These are phyloP conservation scores for Epistrophella euchroma DNA, from an alignment of 2,888 invertebrate species.

Conservation along the genomic window DNA sequence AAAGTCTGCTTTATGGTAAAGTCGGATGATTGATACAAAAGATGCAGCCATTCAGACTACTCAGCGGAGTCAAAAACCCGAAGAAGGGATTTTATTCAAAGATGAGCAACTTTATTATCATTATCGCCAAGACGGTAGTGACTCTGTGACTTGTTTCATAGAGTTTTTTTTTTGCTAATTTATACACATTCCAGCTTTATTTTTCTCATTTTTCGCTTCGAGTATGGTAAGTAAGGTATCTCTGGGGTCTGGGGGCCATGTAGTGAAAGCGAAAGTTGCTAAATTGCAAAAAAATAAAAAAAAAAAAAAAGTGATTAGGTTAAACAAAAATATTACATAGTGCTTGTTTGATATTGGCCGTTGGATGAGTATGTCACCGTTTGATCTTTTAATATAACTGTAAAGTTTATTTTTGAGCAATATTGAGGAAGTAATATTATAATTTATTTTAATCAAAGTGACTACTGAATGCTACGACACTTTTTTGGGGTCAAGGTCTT, in stretches of 20 bases:
- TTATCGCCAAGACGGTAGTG: constrained; percentile 27
- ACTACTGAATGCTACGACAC: not conserved
- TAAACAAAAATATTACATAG: constrained; percentile 40
- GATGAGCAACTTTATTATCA: constrained; percentile 58
- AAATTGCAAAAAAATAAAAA: constrained; percentile 66
- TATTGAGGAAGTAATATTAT: not conserved
- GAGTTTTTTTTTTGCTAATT: constrained; percentile 16
- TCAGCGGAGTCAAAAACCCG: not conserved
- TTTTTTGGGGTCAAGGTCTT: not conserved
- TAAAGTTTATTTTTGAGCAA: not conserved
- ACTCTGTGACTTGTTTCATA: constrained; percentile 13
- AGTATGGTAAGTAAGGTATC: constrained; percentile 8
- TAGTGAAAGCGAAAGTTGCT: constrained; percentile 76
- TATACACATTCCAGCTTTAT: constrained; percentile 24
- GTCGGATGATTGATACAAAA: constrained; percentile 32
- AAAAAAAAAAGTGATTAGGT: constrained; percentile 44
- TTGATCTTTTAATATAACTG: not conserved
- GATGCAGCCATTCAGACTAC: constrained; percentile 39
- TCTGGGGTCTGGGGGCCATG: constrained; percentile 31
- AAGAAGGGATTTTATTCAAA: constrained; percentile 7
- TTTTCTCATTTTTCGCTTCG: not conserved
- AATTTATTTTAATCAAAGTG: not conserved
- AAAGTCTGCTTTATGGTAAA: not conserved
- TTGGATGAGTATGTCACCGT: not conserved
- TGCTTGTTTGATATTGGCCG: constrained; percentile 41